Evolutionary conservation across 2,113 vertebrate genomes (phyloP), one percentile per base, ranked within the genome.

Genomic region (Leucopternis melanops): DNA sequence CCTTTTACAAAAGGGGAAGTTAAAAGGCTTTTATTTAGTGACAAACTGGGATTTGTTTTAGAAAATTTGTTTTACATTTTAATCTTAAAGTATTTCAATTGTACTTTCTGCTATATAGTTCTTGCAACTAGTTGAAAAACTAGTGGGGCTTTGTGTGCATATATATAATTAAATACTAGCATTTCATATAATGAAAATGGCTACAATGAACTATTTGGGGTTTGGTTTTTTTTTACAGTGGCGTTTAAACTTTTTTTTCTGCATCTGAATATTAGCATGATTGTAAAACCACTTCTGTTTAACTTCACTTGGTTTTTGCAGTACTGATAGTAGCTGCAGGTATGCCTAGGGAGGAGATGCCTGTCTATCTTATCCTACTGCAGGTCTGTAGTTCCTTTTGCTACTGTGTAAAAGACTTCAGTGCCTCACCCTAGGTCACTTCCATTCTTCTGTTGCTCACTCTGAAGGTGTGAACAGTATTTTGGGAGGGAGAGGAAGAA

Each of bases 171-270:
- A 44, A 42, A 29, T 36, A 29, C 1, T 13, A 40, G 9, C 4
- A 7, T 67, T 50, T 92, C 5, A 1, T 58, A 0, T 23, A 58
- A 31, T 58, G 34, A 34, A 77, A 61, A 61, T 20, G 7, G 5
- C 40, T 65, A 6, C 49, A 17, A 3, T 47, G 2, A 67, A 11
- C 15, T 66, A 8, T 26, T 72, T 38, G 0, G 1, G 8, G 1
- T 0, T 1, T 3, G 14, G 3, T 3, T 38, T 72, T 85, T 52
- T 84, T 79, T 66, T 66, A 20, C 20, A 34, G 32, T 11, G 8
- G 5, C 31, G 2, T 10, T 61, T 77, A 40, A 49, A 8, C 29
- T 59, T 62, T n/a, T 75, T 52, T 54, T 52, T 2, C 10, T 31
- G 11, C 10, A 27, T 70, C 18, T 29, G 10, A 74, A 31, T 47